Percentiles rank a stretch among this genome's conserved stretches.
Evolutionary conservation across 2,888 invertebrate genomes (phyloP).

Genomic region (Pyrochroa serraticornis): DNA sequence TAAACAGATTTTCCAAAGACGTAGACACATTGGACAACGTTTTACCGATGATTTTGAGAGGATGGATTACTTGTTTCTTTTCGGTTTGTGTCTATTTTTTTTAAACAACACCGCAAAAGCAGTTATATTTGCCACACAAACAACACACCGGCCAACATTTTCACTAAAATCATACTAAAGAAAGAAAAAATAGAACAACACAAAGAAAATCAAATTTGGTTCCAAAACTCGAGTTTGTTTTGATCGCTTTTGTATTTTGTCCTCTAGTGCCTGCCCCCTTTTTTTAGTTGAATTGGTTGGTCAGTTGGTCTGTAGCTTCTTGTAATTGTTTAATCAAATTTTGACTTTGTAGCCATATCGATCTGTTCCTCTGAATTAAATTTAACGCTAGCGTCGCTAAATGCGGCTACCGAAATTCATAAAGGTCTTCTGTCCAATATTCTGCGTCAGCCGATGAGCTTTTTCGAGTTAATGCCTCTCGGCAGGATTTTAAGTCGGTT

Average conservation of each 20-base stretch:
- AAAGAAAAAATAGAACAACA: background rate
- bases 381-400: conserved; percentile 65
- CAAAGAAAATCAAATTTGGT: background rate
- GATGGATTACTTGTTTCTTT: conserved; percentile 72
- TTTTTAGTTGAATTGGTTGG: conserved; percentile 1
- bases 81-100: conserved; percentile 52
- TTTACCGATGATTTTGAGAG: conserved; percentile 73
- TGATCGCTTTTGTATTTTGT: background rate
- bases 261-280: background rate
- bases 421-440: conserved; percentile 62
- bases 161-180: conserved; percentile 3
- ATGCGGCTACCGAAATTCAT: conserved; percentile 67
- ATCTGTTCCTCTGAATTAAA: conserved; percentile 61
- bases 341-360: conserved; percentile 58
- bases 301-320: conserved; percentile 1
- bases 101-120: conserved; percentile 29
- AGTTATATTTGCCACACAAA: conserved; percentile 51
- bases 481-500: conserved; percentile 74
- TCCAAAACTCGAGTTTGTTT: background rate
- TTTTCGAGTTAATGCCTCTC: conserved; percentile 73
- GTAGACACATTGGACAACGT: conserved; percentile 74
- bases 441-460: conserved; percentile 68
- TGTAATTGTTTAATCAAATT: conserved; percentile 3
- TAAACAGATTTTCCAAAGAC: conserved; percentile 80
- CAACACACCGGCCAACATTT: conserved; percentile 18